phyloP scores from a whole-genome alignment of 2,888 invertebrate species.

The Dicyrtomina minuta region DNA sequence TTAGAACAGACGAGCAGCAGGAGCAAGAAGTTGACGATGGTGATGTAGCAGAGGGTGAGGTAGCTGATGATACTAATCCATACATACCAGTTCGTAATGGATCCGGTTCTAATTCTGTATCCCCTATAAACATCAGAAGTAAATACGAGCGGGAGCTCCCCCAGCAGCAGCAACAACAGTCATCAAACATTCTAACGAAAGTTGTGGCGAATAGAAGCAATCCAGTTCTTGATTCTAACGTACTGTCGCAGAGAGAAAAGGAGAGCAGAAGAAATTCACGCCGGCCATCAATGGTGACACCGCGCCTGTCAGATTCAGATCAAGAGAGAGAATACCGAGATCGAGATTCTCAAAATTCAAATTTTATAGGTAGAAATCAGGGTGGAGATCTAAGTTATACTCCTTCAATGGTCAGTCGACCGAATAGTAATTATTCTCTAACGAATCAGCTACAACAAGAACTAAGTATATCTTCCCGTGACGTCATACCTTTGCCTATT shows the following conservation, averaged over 20 bases:
- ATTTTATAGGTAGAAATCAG: neutral
- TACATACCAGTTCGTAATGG: too few species aligned
- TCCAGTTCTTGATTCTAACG: too few species aligned
- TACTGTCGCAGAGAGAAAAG: too few species aligned
- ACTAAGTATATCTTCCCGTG: conserved; percentile 15
- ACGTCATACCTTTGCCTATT: conserved; percentile 47
- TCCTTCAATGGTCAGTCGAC: neutral
- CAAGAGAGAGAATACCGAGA: neutral
- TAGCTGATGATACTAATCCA: neutral
- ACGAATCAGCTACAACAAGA: neutral
- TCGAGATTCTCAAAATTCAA: neutral
- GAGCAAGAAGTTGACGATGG: neutral
- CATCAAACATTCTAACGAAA: too few species aligned
- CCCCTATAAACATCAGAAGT: too few species aligned
- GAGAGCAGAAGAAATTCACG: too few species aligned
- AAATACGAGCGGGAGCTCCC: too few species aligned
- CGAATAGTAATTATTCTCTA: conserved; percentile 19
- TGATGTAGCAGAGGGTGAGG: neutral
- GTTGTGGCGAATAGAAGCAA: too few species aligned
- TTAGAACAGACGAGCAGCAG: neutral
- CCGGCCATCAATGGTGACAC: too few species aligned
- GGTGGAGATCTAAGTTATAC: too few species aligned
- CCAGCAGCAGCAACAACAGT: too few species aligned
- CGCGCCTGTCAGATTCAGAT: neutral
- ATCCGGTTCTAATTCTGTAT: too few species aligned